These are phyloP conservation scores for Ophion slaviceki DNA, from an alignment of 2,888 invertebrate genomes.

Conservation along the genomic window DNA sequence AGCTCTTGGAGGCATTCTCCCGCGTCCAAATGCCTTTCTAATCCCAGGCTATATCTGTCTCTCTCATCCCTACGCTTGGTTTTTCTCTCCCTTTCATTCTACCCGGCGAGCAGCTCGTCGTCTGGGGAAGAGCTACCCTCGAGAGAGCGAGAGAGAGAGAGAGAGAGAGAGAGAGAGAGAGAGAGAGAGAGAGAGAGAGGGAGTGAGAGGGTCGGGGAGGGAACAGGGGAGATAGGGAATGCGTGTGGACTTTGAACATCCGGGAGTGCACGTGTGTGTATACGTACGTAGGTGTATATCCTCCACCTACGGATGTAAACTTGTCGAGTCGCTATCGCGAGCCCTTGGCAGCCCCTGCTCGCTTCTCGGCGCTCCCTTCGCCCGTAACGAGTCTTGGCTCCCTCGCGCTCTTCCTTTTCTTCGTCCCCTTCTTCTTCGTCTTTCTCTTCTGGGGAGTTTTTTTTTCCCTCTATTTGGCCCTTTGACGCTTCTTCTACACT, in stretches of 20 bases:
- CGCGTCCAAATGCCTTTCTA: constrained; percentile 65
- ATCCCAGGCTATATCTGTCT: constrained; percentile 51
- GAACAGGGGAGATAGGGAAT: no score
- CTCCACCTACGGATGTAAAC: constrained; percentile 57
- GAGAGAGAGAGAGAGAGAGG: no score
- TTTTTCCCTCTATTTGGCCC: constrained; percentile 13
- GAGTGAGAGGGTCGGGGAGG: no score
- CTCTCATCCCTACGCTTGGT: constrained; percentile 5
- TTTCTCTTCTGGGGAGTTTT: neutral
- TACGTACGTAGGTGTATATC: neutral
- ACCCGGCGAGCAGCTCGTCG: constrained; percentile 43
- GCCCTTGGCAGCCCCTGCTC: neutral
- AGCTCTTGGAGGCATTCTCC: constrained; percentile 41
- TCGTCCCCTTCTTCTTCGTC: constrained; percentile 28
- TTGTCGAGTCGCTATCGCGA: constrained; percentile 30
- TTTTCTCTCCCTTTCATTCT: constrained; percentile 40
- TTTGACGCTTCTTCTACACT: constrained; percentile 9
- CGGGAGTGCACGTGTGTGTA: neutral
- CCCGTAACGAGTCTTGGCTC: constrained; percentile 14
- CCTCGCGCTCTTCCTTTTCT: constrained; percentile 6
- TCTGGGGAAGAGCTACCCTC: constrained; percentile 13
- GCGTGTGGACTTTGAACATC: constrained; percentile 16
- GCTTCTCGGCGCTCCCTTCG: constrained; percentile 4
- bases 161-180: neutral
- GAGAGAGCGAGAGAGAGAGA: neutral